A percentile compares a stretch with the other conserved stretches of the same genome.
These are phyloP conservation scores for Bellardia bayeri DNA, from an alignment of 2,888 invertebrate species.

Conservation along the genomic window DNA sequence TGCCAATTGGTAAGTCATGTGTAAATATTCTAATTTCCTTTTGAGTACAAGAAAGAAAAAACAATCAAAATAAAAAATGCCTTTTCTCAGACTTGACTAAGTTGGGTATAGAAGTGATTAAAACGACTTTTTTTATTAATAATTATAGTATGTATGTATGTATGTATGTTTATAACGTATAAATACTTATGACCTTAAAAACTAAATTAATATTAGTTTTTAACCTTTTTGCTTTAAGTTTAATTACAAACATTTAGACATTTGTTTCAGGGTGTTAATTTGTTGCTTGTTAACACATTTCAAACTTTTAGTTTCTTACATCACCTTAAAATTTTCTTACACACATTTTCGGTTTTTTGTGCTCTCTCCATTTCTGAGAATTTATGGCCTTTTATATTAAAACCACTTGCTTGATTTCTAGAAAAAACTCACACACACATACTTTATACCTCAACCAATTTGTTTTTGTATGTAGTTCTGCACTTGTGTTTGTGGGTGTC, in stretches of 20 bases:
- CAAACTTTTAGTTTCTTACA: slow-evolving; percentile 51
- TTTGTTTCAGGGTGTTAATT: slow-evolving; percentile 55
- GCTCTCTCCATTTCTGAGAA: slow-evolving; percentile 13
- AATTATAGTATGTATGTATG: background rate
- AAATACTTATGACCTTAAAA: background rate
- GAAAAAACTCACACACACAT: background rate
- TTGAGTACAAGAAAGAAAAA: background rate
- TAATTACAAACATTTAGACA: slow-evolving; percentile 38
- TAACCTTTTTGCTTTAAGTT: slow-evolving; percentile 15
- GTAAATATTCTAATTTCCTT: slow-evolving; percentile 68
- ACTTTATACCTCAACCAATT: slow-evolving; percentile 12
- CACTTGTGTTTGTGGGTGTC: background rate
- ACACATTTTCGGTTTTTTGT: background rate
- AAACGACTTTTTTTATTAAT: background rate
- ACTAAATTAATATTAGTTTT: background rate
- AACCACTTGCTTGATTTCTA: slow-evolving; percentile 27
- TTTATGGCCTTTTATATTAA: slow-evolving; percentile 50
- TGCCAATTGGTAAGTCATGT: slow-evolving; percentile 58
- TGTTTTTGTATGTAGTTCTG: background rate
- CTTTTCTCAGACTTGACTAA: background rate
- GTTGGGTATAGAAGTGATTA: background rate
- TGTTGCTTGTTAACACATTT: slow-evolving; percentile 61
- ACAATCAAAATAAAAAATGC: background rate
- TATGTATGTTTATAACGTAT: background rate
- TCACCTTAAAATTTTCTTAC: slow-evolving; percentile 38